Evolutionary conservation across 2,113 vertebrate species (phyloP), one percentile per base, ranked within the genome.

Genomic region (Toxotes chatareus): DNA sequence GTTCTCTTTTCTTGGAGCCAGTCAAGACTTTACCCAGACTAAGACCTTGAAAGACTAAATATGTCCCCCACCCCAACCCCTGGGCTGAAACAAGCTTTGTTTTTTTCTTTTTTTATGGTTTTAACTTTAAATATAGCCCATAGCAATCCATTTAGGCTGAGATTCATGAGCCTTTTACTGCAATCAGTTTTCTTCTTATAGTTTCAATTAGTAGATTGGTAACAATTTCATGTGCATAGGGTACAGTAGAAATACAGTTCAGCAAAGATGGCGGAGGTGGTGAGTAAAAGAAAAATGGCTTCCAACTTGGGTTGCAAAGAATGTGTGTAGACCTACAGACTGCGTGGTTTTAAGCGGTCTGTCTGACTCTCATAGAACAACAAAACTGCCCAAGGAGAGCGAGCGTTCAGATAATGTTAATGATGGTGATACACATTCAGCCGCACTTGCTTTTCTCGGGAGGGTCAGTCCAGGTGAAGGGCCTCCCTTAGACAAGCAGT

Each of bases 11-110:
- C 14, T 38, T 56, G 55, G 12, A 36, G 40, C 47, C 11, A 3
- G 36, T 5, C 14, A 42, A 62, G 19, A 27, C 8, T 57, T 17
- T 31, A 27, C 56, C 60, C 38, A 3, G 47, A 69, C 38, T 5
- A 40, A 74, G 59, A 76, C 72, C 73, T 67, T 70, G 63, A 64
- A 74, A 53, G 10, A 49, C 57, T 36, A 32, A 44, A 82, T 34
- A n/a, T 69, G 59, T 27, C 27, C 14, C 49, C 51, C 27, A 27
- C 49, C 63, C 57, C 49, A 42, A 80, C 42, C 49, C 49, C 12
- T 7, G 7, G 17, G 5, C 47, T 60, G 19, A 51, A 38, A 64
- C 38, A 82, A 23, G 70, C 68, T 65, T 61, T 14, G 5, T 17
- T 76, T 73, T 42, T 10, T 46, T 27, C 27, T 3, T 0, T 55